These are phyloP conservation scores for Crotalus tigris DNA, from an alignment of 2,113 vertebrate genomes.

Conservation along the genomic window DNA sequence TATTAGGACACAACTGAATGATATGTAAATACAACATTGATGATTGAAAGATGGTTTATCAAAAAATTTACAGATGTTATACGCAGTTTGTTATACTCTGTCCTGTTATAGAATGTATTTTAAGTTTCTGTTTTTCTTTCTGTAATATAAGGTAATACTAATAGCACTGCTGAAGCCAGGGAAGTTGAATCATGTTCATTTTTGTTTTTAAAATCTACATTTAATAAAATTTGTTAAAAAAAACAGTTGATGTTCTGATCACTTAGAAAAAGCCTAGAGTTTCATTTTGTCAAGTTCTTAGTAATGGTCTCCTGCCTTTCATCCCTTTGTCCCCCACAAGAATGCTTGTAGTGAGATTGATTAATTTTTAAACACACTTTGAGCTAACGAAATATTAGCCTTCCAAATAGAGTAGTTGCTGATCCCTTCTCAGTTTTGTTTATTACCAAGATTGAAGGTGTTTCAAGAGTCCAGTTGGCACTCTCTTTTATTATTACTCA, in stretches of 20 bases:
- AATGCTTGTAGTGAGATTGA: conserved; percentile 8
- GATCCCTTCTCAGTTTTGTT: background rate
- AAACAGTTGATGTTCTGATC: background rate
- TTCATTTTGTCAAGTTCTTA: background rate
- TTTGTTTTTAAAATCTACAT: no score
- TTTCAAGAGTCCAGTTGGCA: conserved; percentile 3
- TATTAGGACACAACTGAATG: no score
- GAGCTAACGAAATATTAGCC: background rate
- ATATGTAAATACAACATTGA: no score
- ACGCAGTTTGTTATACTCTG: no score
- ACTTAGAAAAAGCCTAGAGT: background rate
- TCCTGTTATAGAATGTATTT: no score
- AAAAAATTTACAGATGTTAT: no score
- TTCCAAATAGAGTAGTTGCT: conserved; percentile 4
- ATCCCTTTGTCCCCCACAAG: background rate
- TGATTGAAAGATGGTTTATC: no score
- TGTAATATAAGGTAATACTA: no score
- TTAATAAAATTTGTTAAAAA: no score
- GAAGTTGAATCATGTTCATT: no score
- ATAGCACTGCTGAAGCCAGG: no score
- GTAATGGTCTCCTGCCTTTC: background rate
- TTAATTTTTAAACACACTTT: conserved; percentile 26
- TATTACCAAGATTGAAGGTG: background rate
- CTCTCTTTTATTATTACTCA: conserved; percentile 19
- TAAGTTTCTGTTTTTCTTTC: no score